Base-by-base conservation (phyloP, 1,140 invertebrate species). In the Drosophila bipectinata region DNA sequence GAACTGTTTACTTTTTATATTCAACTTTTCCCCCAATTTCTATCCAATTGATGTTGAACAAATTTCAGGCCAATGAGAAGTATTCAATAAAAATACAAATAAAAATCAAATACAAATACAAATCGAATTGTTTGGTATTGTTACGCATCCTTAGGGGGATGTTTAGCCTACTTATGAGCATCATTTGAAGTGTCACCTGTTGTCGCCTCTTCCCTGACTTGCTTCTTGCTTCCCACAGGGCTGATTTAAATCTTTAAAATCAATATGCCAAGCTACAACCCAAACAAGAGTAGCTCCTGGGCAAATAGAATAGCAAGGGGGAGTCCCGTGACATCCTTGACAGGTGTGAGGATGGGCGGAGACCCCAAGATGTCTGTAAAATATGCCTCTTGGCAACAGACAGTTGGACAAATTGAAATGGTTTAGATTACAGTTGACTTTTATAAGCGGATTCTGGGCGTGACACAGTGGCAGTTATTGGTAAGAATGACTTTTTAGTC, bases 171-270 rank as follows among this genome's bases (percentile, higher is more conserved):
- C 78, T 87, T 87, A 79, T 72, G 52, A 41, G 71, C 53, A 61
- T 62, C 47, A 59, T 60, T 75, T 48, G 71, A 18, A 24, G 37
- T 78, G 64, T 79, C 79, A 87, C 82, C 82, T 87, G 82, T 87
- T 87, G 83, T 75, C 49, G 49, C 56, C 28, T 34, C 59, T 45
- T 44, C 55, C 56, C 39, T 34, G 66, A 52, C 6, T 24, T 26
- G 47, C 54, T 62, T 57, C 45, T 18, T 34, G 53, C 28, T 28
- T 14, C 24, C 48, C 58, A 34, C 54, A 14, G 54, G 4, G 10
- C 58, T 54, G 64, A 52, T 75, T 80, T 68, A 79, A 87, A 87
- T 87, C 82, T 82, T 76, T 88, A 88, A 79, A 87, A 82, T 87
- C 82, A 87, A 87, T 87, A 88, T 88, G 82, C 51, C 82, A 60